Base-by-base conservation (phyloP, 2,797 vertebrate species). In the Knipowitschia caucasica region DNA sequence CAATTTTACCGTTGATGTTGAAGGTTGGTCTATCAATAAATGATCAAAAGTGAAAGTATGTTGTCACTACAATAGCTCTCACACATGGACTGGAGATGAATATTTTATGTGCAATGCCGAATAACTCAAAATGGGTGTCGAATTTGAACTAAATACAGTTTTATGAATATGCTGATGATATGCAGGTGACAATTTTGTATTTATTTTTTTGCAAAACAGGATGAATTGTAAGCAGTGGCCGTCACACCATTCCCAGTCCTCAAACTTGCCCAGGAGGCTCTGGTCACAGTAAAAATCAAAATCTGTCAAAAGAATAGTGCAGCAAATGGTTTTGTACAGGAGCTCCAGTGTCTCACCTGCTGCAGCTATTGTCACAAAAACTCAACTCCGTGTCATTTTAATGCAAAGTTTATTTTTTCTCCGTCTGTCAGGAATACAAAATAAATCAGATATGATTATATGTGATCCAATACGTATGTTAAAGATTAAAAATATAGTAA, bases 21-120 rank as follows among this genome's bases (percentile, higher is more conserved):
- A 43, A 53, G 55, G 47, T 30, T 7, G 24, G 7, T 6, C 35
- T 25, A 67, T 69, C 30, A 72, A 74, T 71, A 62, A 64, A 71
- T 62, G 30, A 65, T 73, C 62, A 70, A 60, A 75, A 54, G 49
- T 40, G 24, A 58, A 54, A 64, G 38, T 39, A 30, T 4, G 21
- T 18, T 40, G 33, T 50, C 20, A 7, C 42, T 18, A 62, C 36
- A 58, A 57, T 47, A 40, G 35, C 30, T 15, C 36, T 54, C 39
- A 43, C 38, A 5, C 20, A 55, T 29, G 39, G 7, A 7, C 44
- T 59, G 23, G 9, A 23, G 0, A 4, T 65, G 59, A 36, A 61
- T 53, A 65, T 52, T 67, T 58, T 18, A 62, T 33, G 21, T 12
- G 15, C 42, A 44, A 59, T 36, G 46, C 31, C 9, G 18, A 44